Evolutionary conservation across 2,113 vertebrate species (phyloP).

Genomic region (Phyllostomus discolor): DNA sequence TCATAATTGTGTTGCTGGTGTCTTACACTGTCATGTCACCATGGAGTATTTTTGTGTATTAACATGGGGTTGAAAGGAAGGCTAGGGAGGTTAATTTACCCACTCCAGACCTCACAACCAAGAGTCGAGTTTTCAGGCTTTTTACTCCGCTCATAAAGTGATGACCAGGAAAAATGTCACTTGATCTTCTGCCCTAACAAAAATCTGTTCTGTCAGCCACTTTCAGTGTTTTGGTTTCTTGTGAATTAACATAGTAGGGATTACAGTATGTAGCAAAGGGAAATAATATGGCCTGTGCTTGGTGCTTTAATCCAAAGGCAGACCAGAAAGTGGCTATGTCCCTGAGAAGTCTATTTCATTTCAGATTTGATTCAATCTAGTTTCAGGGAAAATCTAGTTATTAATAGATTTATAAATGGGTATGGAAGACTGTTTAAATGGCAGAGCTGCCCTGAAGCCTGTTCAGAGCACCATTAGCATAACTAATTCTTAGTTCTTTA

Average conservation of each 20-base stretch:
- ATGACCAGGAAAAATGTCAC: conserved; percentile 26
- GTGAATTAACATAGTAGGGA: conserved; percentile 6
- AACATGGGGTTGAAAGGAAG: conserved; percentile 35
- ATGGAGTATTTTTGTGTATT: conserved; percentile 37
- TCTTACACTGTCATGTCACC: conserved; percentile 36
- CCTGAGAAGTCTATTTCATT: conserved; percentile 69
- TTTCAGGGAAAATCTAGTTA: conserved; percentile 57
- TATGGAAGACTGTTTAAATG: conserved; percentile 44
- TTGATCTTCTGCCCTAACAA: conserved; percentile 12
- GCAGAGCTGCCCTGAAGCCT: conserved; percentile 38
- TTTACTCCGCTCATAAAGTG: conserved; percentile 17
- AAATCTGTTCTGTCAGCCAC: conserved; percentile 20
- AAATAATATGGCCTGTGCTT: conserved; percentile 36
- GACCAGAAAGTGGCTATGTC: conserved; percentile 33
- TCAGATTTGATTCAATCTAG: conserved; percentile 49
- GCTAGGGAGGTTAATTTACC: conserved; percentile 45
- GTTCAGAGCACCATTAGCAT: conserved; percentile 31
- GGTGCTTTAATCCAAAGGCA: conserved; percentile 45
- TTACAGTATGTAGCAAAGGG: conserved; percentile 24
- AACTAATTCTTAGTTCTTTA: conserved; percentile 31
- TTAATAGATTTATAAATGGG: conserved; percentile 50
- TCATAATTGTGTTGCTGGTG: conserved; percentile 61
- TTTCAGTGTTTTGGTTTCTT: conserved; percentile 40
- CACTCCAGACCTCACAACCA: not conserved
- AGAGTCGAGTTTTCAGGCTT: conserved; percentile 12